Evolutionary conservation across 2,888 invertebrate genomes (phyloP), one percentile per base, ranked within the genome.

Genomic region (Volucella inflata): DNA sequence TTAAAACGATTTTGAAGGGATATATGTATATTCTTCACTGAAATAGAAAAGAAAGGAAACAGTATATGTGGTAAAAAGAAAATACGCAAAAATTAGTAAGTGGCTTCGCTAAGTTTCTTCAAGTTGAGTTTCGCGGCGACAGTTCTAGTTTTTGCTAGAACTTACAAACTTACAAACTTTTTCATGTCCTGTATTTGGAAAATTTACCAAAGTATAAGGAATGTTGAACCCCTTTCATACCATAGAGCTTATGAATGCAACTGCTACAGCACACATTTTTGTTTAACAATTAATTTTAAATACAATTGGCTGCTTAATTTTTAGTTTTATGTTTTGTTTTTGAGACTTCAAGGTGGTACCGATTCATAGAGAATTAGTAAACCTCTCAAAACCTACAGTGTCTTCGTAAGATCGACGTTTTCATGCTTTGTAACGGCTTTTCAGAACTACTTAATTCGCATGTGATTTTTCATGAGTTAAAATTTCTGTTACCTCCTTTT

Each of bases 361-460:
- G 30, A 59, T 57, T 59, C 51, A 55, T 30, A 42, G 12, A 44
- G 10, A 55, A 1, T 8, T n/a, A 16, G 6, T 30, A 6, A 6
- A 30, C 30, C n/a, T 36, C 48, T 16, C 21, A 30, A 10, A 55
- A 38, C 42, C 67, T 16, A 21, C 82, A 55, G 21, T 17, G 72
- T 77, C 36, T 48, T 68, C 48, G 46, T 48, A 42, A 51, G 16
- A 46, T 62, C 67, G 55, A 75, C 65, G 6, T 53, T 67, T 67
- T 67, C 53, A 53, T 53, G 84, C 84, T 76, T 80, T 36, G 30
- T 55, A 51, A 53, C 70, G 70, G 65, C 67, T 84, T 17, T 16
- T 16, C 16, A 17, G 8, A 64, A 65, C 6, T 48, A 8, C 11
- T 42, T 17, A 11, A 10, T 36, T 1, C 0, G 4, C n/a, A 16